phyloP scores from a whole-genome alignment of 2,888 invertebrate species.

The Leptinotarsa tumamoca region DNA sequence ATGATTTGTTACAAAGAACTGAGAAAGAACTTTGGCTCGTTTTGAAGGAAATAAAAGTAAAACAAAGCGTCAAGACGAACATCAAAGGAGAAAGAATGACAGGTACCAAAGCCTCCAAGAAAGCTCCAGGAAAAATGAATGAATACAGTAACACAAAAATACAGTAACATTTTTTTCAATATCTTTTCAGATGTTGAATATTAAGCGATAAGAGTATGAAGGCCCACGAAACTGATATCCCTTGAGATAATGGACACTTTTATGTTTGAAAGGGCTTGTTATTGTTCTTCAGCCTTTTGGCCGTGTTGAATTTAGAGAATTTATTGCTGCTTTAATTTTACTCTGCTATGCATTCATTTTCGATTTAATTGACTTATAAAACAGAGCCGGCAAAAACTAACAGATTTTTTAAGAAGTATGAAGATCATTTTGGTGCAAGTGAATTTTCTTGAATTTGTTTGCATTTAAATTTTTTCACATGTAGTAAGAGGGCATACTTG shows the following conservation, averaged over 20 bases:
- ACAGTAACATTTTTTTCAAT: background rate
- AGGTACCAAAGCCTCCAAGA: background rate
- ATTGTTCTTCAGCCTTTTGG: background rate
- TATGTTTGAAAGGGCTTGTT: background rate
- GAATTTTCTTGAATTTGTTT: too few relatives aligned
- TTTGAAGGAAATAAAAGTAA: background rate
- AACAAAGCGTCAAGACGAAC: background rate
- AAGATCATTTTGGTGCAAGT: too few relatives aligned
- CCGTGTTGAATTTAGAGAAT: background rate
- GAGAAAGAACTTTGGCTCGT: background rate
- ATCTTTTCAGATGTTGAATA: conserved; percentile 1
- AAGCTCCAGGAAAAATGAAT: background rate
- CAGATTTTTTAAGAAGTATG: too few relatives aligned
- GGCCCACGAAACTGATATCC: background rate
- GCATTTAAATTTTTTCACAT: too few relatives aligned
- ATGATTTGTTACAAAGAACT: background rate
- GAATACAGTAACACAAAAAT: background rate
- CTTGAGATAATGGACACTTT: background rate
- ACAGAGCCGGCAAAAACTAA: too few relatives aligned
- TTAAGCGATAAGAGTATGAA: background rate
- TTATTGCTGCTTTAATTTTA: background rate
- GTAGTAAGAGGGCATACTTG: too few relatives aligned
- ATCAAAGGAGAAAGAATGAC: background rate
- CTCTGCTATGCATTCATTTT: background rate
- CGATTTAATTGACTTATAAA: too few relatives aligned